Base-by-base conservation (phyloP, 2,888 invertebrate genomes). In the Cryptus armator region DNA sequence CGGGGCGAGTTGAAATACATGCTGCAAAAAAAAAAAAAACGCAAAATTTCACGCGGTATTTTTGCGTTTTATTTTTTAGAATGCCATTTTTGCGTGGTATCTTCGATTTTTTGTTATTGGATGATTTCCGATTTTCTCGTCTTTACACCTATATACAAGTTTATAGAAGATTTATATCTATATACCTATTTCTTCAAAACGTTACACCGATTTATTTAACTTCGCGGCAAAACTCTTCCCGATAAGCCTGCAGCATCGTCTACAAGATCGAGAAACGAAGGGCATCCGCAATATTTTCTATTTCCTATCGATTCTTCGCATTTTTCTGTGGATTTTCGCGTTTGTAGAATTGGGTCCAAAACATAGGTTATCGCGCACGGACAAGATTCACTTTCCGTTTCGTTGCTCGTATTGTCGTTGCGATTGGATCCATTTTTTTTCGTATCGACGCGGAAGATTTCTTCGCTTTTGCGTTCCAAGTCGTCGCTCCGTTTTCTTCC, bases 231-330 rank as follows among this genome's bases (percentile, higher is more conserved):
- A 29, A 78, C 19, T 66, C 75, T 82, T 14, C 29, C 43, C 43
- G 68, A 46, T 12, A 48, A 66, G n/a, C 24, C 44, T 4, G 14
- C 1, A 19, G 24, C n/a, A 12, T 75, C 78, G 43, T 75, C 74
- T 48, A 81, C 46, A 48, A 86, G 66, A 56, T 86, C 81, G 46
- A 77, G 48, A 44, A 86, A 78, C 24, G 86, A 77, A 1, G 86
- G 84, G 66, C 86, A 84, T 70, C 64, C 46, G 70, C 85, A 86
- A 10, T 29, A 16, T 32, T 43, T 81, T 24, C 44, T 56, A 3
- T 16, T 72, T 10, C 32, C 59, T n/a, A 37, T 37, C 3, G 2
- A 9, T 24, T 24, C 48, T 12, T 10, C 67, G 37, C 68, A 81
- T 14, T 14, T 24, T 46, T 59, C 19, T 1, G 19, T 12, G 0